Conservation (phyloP, 2,797 vertebrate species). For the Chaetodon trifasciatus region DNA sequence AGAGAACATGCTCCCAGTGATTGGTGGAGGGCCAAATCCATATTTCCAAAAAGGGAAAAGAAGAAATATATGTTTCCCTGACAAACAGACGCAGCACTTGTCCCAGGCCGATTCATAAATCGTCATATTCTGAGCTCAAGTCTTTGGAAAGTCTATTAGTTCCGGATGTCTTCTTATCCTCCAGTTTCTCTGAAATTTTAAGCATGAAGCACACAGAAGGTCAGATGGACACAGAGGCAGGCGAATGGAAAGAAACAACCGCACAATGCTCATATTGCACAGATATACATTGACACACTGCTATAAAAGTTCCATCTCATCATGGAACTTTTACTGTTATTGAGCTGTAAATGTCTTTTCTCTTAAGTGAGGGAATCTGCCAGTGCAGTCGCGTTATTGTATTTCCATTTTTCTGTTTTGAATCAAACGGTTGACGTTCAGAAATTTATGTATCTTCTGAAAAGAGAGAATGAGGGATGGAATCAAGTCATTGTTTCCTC, state of each 20-base stretch:
- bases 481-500: background rate
- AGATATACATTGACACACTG: background rate
- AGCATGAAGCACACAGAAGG: conserved; percentile 50
- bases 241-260: conserved; percentile 21
- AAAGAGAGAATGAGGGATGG: background rate
- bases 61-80: conserved; percentile 78
- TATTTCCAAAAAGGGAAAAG: conserved; percentile 73
- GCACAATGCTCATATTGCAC: background rate
- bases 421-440: background rate
- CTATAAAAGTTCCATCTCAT: background rate
- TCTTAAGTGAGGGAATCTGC: background rate
- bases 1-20: conserved; percentile 70
- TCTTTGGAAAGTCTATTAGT: conserved; percentile 77
- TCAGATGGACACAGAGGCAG: conserved; percentile 44
- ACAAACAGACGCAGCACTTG: conserved; percentile 75
- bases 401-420: background rate
- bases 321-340: background rate
- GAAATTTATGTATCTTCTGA: background rate
- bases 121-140: conserved; percentile 67
- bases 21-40: conserved; percentile 77
- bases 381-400: background rate
- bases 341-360: background rate
- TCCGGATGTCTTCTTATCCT: conserved; percentile 76
- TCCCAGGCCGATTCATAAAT: conserved; percentile 80
- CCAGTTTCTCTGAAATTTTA: conserved; percentile 66